Base-by-base conservation (phyloP, 2,113 vertebrate species). In the Amazona vittata region DNA sequence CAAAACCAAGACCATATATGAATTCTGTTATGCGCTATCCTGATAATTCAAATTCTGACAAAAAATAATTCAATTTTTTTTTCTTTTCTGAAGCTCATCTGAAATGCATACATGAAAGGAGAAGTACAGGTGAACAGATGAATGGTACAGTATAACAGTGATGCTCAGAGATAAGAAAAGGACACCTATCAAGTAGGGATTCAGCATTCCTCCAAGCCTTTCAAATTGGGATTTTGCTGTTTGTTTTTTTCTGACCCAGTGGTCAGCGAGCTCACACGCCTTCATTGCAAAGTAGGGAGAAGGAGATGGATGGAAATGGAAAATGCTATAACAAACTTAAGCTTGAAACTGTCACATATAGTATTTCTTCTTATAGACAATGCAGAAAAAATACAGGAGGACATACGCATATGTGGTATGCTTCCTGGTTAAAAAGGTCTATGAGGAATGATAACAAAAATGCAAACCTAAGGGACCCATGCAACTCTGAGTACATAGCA, bases 321-420 rank as follows among this genome's bases (percentile, higher is more conserved):
- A 94, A 80, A 64, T 16, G 6, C 20, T 69, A 52, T 53, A 41
- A 33, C 12, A 57, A 75, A 52, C 15, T 46, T 41, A 43, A 64
- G 37, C 11, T 75, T 52, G 39, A 57, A 80, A 69, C 21, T 41
- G 33, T 64, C 33, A 25, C 19, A 16, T n/a, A 44, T 2, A 59
- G 11, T 12, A 62, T 76, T 92, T 77, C 85, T 85, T 52, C 17
- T 21, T 39, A 50, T 5, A 82, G 68, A 29, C 29, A 3, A n/a
- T 26, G 37, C 12, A 86, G 41, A 43, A 76, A 47, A 70, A 80
- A 65, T 35, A 47, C 7, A 83, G 15, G 25, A 76, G 18, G 47
- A 47, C 25, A 35, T 19, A 52, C 8, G 31, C 0, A 0, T 1
- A 41, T 15, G 25, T 25, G 13, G 16, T 17, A 22, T 9, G 9